Evolutionary conservation across 2,113 vertebrate species (phyloP).

Genomic region (Thunnus maccoyii): DNA sequence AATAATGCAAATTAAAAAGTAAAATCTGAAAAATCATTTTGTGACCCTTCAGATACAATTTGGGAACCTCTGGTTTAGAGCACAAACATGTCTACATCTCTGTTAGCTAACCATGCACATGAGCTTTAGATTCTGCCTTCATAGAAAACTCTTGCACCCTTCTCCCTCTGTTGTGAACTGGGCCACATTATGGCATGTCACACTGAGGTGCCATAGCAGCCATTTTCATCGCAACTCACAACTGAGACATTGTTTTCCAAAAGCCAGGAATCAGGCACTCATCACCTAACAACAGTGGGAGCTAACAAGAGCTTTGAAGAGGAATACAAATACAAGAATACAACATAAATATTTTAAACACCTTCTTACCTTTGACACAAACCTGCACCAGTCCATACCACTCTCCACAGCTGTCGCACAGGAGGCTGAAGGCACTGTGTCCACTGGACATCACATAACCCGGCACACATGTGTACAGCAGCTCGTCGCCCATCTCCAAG

Average conservation of each 20-base stretch:
- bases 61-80: not conserved
- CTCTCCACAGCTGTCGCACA: conserved; percentile 95
- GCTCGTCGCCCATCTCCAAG: conserved; percentile 92
- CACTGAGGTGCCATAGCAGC: conserved; percentile 66
- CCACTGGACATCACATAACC: conserved; percentile 86
- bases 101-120: conserved; percentile 9
- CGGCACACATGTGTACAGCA: conserved; percentile 90
- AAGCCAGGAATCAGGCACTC: conserved; percentile 21
- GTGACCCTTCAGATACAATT: not conserved
- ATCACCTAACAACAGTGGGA: conserved; percentile 21
- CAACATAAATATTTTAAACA: conserved; percentile 4
- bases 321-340: no score
- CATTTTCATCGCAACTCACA: conserved; percentile 71
- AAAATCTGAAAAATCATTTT: not conserved
- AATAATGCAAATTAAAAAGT: no score
- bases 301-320: conserved; percentile 13
- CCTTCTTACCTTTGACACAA: conserved; percentile 90
- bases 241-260: conserved; percentile 58
- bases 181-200: conserved; percentile 72
- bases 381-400: conserved; percentile 95
- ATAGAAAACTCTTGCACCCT: conserved; percentile 8
- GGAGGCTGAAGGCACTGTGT: conserved; percentile 89
- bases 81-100: conserved; percentile 15
- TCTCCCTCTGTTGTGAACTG: conserved; percentile 34
- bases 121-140: conserved; percentile 24